Evolutionary conservation across 1,140 invertebrate species (phyloP), one percentile per base, ranked within the genome.

Genomic region (Rhagoletis pomonella): DNA sequence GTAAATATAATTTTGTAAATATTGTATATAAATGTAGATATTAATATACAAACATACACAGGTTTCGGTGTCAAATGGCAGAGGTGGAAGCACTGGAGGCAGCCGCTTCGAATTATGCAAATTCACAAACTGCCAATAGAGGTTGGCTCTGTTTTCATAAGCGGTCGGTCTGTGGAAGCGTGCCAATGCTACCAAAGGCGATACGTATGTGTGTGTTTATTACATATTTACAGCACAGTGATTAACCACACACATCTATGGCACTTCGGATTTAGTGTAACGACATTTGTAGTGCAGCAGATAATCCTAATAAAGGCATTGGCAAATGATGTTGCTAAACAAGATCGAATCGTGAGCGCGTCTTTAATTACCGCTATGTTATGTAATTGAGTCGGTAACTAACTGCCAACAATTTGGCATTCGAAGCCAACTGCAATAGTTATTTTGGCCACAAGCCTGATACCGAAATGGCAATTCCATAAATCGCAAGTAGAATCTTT

Each of bases 81-180:
- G 47, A 50, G n/a, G 47, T 55, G 47, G 17, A n/a, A 50, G 6
- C 17, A 50, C 44, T 55, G 14, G n/a, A 81, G 14, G 47, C n/a
- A 29, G 44, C 73, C 55, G 47, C 39, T 19, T 81, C 39, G 47
- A 86, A 60, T 62, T 86, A 86, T 86, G 85, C 85, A 86, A 86
- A 86, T 86, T 86, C 62, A 17, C 59, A 62, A 65, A 86, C 85
- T 44, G 58, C 85, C 73, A 55, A n/a, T 81, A 47, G 17, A 55
- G 42, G 19, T 81, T 81, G 73, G n/a, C 73, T 50, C 6, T 29
- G 42, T 29, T 81, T 81, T 17, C 73, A 81, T 81, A 81, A 81
- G 47, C 73, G 17, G 50, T 55, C 73, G 19, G 47, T 29, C 29
- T 10, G 47, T 39, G 55, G 47, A 50, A 55, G 47, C 60, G 17